Evolutionary conservation across 2,113 vertebrate genomes (phyloP), one percentile per base, ranked within the genome.

Genomic region (Trichomycterus rosablanca): DNA sequence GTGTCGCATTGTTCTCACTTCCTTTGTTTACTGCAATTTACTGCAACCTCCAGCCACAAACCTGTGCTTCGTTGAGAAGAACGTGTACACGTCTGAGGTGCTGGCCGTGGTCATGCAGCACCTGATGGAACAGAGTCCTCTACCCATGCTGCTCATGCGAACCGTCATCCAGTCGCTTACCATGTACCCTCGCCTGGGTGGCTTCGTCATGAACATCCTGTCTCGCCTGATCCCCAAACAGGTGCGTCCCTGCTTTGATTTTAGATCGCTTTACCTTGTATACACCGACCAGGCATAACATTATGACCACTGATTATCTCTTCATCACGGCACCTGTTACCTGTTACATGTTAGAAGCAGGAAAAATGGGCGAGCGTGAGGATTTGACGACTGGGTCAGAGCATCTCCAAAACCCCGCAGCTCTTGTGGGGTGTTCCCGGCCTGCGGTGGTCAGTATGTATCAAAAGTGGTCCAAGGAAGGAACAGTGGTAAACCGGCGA

Each of bases 61-160:
- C 86, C 84, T 97, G 68, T 97, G 95, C 72, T 97, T 96, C 1
- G 90, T 85, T 0, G 93, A 95, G 81, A 89, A 89, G 69, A 93
- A 94, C 0, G 92, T 97, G 0, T 97, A 97, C 80, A 97, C 93
- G 0, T 97, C 93, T 0, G 95, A 98, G 83, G 94, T 97, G 28
- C 76, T 97, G 81, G 95, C 93, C 0, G 93, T 97, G 80, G 95
- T 97, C 68, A 93, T 97, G 88, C 94, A 97, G 87, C 94, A 97
- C 84, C 86, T 97, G 79, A 92, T 97, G 95, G 95, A 97, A 75
- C 92, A 93, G 82, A 93, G 49, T 2, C 94, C 93, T 0, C 89
- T 97, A 12, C 94, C 94, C 55, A 92, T 98, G 82, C 88, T 98
- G 66, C 89, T 98, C 7, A 98, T 98, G 94, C 80, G 94, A 7